Percentiles rank a stretch among this genome's conserved stretches.
Conservation (phyloP, 92 coral and sea anemone genomes). For the Pocillopora grandis region DNA sequence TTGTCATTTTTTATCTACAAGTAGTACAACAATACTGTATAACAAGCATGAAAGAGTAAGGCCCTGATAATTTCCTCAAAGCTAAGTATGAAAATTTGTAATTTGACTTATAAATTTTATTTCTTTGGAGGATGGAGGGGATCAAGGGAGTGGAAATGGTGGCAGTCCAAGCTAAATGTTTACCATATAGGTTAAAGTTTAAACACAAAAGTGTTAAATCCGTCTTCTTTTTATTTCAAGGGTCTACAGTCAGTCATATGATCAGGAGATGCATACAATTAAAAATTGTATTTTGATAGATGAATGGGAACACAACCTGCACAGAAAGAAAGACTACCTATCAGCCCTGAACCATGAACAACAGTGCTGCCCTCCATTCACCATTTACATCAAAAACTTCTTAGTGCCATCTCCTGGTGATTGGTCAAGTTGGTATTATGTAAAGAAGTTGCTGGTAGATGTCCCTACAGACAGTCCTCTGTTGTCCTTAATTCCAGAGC, state of each 20-base stretch:
- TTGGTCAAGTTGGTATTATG: constrained; percentile 69
- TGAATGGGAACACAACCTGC: constrained; percentile 48
- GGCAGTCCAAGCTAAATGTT: too few relatives aligned
- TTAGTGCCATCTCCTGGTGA: constrained; percentile 59
- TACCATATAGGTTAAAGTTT: too few relatives aligned
- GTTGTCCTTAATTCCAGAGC: constrained; percentile 59
- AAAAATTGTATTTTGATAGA: background rate
- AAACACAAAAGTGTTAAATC: background rate
- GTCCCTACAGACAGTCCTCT: constrained; percentile 16
- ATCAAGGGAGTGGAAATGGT: too few relatives aligned
- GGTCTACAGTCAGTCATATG: constrained; percentile 17
- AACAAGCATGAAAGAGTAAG: background rate
- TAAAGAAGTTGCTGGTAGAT: constrained; percentile 57
- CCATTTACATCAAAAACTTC: constrained; percentile 25
- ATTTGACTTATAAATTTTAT: too few relatives aligned
- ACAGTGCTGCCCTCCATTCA: constrained; percentile 1
- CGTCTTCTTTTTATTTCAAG: constrained; percentile 2
- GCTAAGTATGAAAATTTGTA: too few relatives aligned
- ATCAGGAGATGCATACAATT: constrained; percentile 16
- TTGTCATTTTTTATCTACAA: too few relatives aligned
- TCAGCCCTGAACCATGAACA: constrained; percentile 32
- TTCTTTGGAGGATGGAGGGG: too few relatives aligned
- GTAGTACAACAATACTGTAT: background rate
- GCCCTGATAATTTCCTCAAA: too few relatives aligned
- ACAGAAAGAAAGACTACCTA: constrained; percentile 51